Evolutionary conservation across 2,888 invertebrate genomes (phyloP).

Genomic region (Byasa hedistus): DNA sequence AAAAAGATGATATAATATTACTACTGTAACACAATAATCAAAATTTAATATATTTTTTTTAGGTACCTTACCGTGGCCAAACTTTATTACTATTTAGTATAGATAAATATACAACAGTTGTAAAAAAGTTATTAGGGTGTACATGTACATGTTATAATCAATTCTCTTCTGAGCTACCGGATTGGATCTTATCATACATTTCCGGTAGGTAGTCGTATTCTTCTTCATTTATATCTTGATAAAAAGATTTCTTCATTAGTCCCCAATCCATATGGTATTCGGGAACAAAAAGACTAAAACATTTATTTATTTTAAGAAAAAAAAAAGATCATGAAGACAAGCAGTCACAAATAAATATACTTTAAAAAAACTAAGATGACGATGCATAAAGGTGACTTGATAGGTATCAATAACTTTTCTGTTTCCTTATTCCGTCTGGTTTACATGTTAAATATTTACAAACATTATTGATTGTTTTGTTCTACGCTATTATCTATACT

Average conservation of each 20-base stretch:
- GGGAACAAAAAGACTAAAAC: slow-evolving; percentile 46
- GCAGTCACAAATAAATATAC: background rate
- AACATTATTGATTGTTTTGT: background rate
- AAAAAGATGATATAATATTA: no score
- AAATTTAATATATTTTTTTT: slow-evolving; percentile 17
- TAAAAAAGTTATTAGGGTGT: background rate
- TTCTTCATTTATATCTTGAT: slow-evolving; percentile 34
- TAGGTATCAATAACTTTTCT: background rate
- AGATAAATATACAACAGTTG: background rate
- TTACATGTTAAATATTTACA: background rate
- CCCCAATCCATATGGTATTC: slow-evolving; percentile 46
- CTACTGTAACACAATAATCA: no score
- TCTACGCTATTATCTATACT: no score
- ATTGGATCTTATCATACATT: slow-evolving; percentile 51
- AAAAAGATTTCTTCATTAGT: slow-evolving; percentile 43
- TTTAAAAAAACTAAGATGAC: no score
- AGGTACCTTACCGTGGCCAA: slow-evolving; percentile 17
- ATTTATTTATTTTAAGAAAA: background rate
- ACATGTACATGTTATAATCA: background rate
- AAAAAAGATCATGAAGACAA: background rate
- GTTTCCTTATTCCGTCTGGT: background rate
- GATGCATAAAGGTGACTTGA: no score
- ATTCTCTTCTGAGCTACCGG: slow-evolving; percentile 15
- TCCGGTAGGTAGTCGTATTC: slow-evolving; percentile 53
- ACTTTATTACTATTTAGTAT: slow-evolving; percentile 8